Base-by-base conservation (phyloP, 2,888 invertebrate genomes). In the Branchipolynoe longqiensis region DNA sequence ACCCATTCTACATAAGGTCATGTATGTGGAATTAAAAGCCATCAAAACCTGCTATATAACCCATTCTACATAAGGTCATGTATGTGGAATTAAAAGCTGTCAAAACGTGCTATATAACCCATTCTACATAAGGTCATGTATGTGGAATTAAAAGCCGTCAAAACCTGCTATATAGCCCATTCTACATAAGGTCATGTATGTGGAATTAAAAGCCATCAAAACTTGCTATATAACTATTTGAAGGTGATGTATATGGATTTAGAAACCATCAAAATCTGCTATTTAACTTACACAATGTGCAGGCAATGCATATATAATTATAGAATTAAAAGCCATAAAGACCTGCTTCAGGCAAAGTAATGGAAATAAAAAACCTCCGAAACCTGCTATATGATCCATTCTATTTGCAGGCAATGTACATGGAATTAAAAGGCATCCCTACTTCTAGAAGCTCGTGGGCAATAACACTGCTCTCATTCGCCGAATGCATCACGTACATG, bases 151-250 rank as follows among this genome's bases (percentile, higher is more conserved):
- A 87, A 90, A 28, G 86, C 85, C 31, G 90, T 90, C 59, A 31
- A 84, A 83, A 8, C n/a, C n/a, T n/a, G n/a, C n/a, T n/a, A n/a
- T n/a, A n/a, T n/a, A n/a, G n/a, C n/a, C n/a, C n/a, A n/a, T n/a
- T n/a, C n/a, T n/a, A n/a, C n/a, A n/a, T 12, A 86, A 90, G 90
- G 90, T 90, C 22, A 89, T 85, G 85, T 90, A 90, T 88, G 91
- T 90, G 90, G 81, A 90, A 38, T 85, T 86, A 38, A 87, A 90
- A 25, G 85, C 84, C 36, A 90, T 90, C 74, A 48, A 33, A 3
- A 48, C 48, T 18, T 48, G 8, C 48, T 48, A 48, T 31, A 4
- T 82, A 28, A 36, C 48, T 18, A 8, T 18, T 84, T 85, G 8
- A 86, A 90, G 90, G 90, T 90, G 22, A 90, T 85, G 85, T 90